Evolutionary conservation across 2,797 vertebrate species (phyloP).

Genomic region (Pseudomugil tenellus): DNA sequence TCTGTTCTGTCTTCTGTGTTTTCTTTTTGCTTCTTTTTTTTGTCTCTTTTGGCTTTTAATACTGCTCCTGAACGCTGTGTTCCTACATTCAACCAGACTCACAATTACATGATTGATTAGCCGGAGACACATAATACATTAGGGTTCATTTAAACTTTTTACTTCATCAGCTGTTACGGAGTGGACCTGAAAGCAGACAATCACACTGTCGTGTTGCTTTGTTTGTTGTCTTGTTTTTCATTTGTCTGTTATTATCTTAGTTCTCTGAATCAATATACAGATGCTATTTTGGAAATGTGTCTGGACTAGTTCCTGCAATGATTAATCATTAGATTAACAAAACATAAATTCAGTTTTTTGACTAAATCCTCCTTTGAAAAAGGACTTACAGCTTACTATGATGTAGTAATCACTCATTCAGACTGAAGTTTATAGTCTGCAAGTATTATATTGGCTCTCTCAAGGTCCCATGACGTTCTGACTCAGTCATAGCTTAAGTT

Average conservation of each 20-base stretch:
- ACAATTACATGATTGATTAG: constrained; percentile 12
- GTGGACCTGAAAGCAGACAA: not conserved
- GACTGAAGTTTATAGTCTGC: not conserved
- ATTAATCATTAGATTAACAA: not conserved
- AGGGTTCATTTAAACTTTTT: constrained; percentile 27
- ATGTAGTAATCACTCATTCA: not conserved
- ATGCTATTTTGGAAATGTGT: not conserved
- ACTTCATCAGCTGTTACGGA: constrained; percentile 3
- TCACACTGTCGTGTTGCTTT: not conserved
- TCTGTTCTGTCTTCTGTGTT: constrained; percentile 17
- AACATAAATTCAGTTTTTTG: not conserved
- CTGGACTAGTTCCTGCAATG: not conserved
- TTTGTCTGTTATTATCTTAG: not conserved
- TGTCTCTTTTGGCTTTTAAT: constrained; percentile 20
- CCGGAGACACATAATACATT: not conserved
- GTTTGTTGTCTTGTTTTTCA: too few relatives aligned
- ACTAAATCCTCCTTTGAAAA: not conserved
- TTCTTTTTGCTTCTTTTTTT: too few relatives aligned
- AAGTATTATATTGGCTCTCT: not conserved
- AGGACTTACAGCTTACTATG: not conserved
- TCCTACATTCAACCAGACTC: constrained; percentile 29
- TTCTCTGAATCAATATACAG: not conserved
- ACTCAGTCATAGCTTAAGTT: not conserved
- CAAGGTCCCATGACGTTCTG: not conserved
- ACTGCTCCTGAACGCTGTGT: constrained; percentile 36